Base-by-base conservation (phyloP, 2,797 vertebrate genomes). In the Ataeniobius toweri region DNA sequence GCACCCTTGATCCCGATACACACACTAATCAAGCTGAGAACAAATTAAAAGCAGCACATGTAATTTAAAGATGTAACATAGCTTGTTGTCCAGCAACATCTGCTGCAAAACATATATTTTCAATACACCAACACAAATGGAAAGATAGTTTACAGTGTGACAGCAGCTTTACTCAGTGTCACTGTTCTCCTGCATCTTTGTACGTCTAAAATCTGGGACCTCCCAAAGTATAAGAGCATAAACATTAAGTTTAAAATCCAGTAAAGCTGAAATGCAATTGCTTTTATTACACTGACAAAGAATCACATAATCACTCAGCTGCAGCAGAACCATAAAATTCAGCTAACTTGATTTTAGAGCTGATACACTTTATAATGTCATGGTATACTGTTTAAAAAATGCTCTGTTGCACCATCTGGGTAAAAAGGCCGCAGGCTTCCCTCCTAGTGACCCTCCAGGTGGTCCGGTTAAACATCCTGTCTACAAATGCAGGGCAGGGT, bases 391-490 rank as follows among this genome's bases (percentile, higher is more conserved):
- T 65, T 85, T 89, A 36, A 22, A 36, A 2, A 90, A 86, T 63
- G 73, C 65, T 51, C 53, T 75, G 68, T 73, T 74, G 58, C 87
- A 59, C 80, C 91, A 92, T 89, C 88, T 89, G 85, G 82, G 80
- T 46, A 81, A 83, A 87, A 82, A 79, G 70, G 74, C 74, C 73
- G 3, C 9, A 67, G 76, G 63, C 73, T 72, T 76, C 78, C 36
- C 78, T 80, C 63, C 51, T 74, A 31, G 76, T 79, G 81, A 87
- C 89, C 88, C 79, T 85, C 86, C 82, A 85, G 73, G 88, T 22
- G 24, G 84, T 85, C 82, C 56, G 5, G 84, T 89, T 87, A 91
- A 88, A 91, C 90, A 91, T 92, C 88, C 90, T 90, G 89, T 91
- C 85, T 67, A 82, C 86, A 93, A 91, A 92, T 86, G 84, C 88